These are phyloP conservation scores for Heterotis niloticus DNA, from an alignment of 2,113 vertebrate genomes.

Conservation along the genomic window DNA sequence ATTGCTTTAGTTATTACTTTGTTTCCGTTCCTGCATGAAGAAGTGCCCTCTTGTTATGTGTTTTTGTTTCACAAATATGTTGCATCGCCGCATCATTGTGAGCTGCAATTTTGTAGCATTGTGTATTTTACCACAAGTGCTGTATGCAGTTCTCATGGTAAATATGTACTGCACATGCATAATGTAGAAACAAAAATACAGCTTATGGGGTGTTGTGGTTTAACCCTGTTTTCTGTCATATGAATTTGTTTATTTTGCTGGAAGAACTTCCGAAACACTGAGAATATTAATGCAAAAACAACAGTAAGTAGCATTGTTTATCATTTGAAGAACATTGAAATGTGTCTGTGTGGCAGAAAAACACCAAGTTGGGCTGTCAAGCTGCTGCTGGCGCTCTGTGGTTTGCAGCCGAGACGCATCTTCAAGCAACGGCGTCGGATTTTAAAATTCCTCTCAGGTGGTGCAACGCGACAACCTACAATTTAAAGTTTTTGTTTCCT, in stretches of 20 bases:
- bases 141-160: no score
- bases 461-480: neutral
- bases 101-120: no score
- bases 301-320: no score
- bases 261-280: no score
- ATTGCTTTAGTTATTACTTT: no score
- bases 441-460: neutral
- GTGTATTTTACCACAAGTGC: no score
- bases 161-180: no score
- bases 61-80: no score
- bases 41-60: no score
- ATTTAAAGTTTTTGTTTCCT: conserved; percentile 4
- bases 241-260: neutral
- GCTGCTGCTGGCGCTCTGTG: neutral
- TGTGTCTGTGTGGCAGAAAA: neutral
- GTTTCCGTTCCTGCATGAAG: no score
- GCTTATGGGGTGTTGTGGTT: neutral
- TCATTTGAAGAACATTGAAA: neutral
- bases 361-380: neutral
- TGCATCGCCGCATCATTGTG: no score
- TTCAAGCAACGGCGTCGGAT: neutral
- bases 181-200: neutral
- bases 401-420: neutral
- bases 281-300: no score
- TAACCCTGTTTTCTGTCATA: neutral